phyloP scores from a whole-genome alignment of 2,888 invertebrate genomes.

The Rotaria macrura region DNA sequence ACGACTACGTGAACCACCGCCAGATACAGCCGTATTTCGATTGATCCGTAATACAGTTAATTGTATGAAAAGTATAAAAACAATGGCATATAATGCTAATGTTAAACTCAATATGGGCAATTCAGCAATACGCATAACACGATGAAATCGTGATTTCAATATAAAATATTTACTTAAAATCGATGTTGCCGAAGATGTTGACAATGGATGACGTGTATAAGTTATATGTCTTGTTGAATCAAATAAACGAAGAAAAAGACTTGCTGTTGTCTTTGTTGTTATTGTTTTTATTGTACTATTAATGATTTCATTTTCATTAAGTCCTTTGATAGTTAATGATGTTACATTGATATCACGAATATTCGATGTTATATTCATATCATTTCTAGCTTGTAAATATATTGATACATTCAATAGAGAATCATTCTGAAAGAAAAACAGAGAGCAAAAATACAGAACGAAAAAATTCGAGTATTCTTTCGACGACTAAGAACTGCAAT shows the following conservation, averaged over 20 bases:
- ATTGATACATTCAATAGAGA: too few relatives aligned
- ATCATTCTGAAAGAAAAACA: not conserved
- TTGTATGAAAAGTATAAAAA: not conserved
- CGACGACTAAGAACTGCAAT: not conserved
- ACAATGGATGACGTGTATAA: not conserved
- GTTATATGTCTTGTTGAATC: not conserved
- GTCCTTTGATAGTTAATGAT: not conserved
- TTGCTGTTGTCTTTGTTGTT: not conserved
- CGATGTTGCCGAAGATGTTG: not conserved
- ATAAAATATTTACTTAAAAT: not conserved
- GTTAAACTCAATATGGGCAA: constrained; percentile 5
- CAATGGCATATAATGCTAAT: constrained; percentile 12
- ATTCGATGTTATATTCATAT: not conserved
- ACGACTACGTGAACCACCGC: not conserved
- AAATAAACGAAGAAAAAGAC: not conserved
- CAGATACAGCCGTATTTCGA: not conserved
- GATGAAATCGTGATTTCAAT: not conserved
- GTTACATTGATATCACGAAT: not conserved
- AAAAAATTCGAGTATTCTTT: not conserved
- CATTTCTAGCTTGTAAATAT: not conserved
- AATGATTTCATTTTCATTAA: not conserved
- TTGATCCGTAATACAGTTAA: not conserved
- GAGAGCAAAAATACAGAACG: not conserved
- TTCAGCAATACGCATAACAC: not conserved
- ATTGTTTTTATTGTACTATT: not conserved